These are phyloP conservation scores for Paraescarpia echinospica DNA, from an alignment of 1,140 invertebrate genomes.

Conservation along the genomic window DNA sequence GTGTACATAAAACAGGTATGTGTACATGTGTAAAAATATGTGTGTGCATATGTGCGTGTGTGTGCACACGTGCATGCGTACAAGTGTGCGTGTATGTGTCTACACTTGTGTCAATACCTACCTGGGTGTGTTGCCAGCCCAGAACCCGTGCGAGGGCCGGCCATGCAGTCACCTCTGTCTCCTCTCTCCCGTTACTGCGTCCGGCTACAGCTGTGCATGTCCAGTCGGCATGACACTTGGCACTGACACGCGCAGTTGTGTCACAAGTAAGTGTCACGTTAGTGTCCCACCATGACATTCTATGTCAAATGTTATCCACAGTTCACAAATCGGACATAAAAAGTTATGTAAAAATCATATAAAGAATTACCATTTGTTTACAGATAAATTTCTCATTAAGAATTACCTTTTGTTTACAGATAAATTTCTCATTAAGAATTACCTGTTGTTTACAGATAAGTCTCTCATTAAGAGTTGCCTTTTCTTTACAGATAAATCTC, in stretches of 20 bases:
- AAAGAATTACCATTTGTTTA: too few species aligned
- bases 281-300: background rate
- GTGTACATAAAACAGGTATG: background rate
- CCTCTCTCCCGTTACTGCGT: conserved; percentile 67
- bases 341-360: background rate
- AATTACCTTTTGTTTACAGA: too few species aligned
- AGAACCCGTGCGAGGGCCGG: conserved; percentile 78
- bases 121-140: conserved; percentile 42
- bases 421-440: too few species aligned
- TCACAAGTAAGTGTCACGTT: conserved; percentile 58
- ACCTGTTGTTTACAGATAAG: too few species aligned
- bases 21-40: background rate
- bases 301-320: background rate
- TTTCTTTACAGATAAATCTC: too few species aligned
- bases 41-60: background rate
- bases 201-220: conserved; percentile 85
- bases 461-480: too few species aligned
- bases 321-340: background rate
- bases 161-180: conserved; percentile 90
- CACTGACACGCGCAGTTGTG: conserved; percentile 68
- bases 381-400: too few species aligned
- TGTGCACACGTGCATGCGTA: background rate
- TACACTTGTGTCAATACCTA: too few species aligned
- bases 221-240: conserved; percentile 81
- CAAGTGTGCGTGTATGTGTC: background rate